A percentile compares a stretch with the other conserved stretches of the same genome.
Evolutionary conservation across 2,888 invertebrate species (phyloP).

Genomic region (Neoascia interrupta): DNA sequence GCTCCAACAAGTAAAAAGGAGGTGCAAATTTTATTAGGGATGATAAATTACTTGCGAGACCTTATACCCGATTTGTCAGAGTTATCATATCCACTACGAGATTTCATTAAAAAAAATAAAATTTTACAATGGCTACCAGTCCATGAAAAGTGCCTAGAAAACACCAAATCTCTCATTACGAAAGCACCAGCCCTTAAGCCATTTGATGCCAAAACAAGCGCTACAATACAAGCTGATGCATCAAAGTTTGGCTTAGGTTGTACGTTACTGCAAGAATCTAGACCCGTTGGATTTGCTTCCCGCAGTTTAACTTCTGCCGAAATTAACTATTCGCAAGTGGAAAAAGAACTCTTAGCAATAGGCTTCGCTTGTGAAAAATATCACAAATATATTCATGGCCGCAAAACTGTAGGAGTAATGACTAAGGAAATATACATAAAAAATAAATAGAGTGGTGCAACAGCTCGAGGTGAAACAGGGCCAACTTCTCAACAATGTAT

Average conservation of each 20-base stretch:
- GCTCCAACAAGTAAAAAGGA: too few relatives aligned
- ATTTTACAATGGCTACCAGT: constrained; percentile 50
- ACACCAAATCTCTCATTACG: constrained; percentile 50
- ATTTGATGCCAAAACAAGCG: constrained; percentile 66
- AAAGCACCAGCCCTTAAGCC: constrained; percentile 38
- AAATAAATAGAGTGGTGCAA: too few relatives aligned
- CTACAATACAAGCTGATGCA: constrained; percentile 73
- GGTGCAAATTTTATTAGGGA: constrained; percentile 48
- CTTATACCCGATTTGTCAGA: constrained; percentile 68
- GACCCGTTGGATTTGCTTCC: constrained; percentile 74
- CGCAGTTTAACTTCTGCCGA: constrained; percentile 72
- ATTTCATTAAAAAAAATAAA: constrained; percentile 48
- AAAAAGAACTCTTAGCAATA: constrained; percentile 76
- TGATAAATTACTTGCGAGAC: constrained; percentile 66
- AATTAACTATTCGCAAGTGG: constrained; percentile 75
- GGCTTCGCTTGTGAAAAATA: constrained; percentile 72
- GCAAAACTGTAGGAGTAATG: too few relatives aligned
- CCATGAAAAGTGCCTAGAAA: constrained; percentile 43
- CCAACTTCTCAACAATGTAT: too few relatives aligned
- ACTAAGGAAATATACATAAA: too few relatives aligned
- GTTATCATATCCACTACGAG: constrained; percentile 49
- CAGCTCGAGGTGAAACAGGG: too few relatives aligned
- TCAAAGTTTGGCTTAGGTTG: constrained; percentile 72
- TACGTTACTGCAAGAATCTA: constrained; percentile 73
- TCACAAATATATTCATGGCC: too few relatives aligned